phyloP scores from a whole-genome alignment of 92 coral and sea anemone species.

The Umimayanthus kanabou region DNA sequence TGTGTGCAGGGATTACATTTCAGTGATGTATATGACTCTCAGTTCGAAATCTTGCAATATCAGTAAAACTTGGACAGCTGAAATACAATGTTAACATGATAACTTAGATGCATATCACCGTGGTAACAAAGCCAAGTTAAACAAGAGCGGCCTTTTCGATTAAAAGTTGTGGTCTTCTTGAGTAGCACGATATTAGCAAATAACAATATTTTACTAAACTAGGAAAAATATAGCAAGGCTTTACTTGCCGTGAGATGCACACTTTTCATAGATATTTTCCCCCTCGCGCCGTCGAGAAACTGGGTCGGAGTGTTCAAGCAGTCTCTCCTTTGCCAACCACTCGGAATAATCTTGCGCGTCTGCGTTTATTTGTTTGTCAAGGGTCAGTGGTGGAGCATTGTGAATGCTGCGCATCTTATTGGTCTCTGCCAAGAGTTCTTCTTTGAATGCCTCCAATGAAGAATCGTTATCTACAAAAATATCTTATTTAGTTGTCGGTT shows the following conservation, averaged over 20 bases:
- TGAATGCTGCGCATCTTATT: slow-evolving; percentile 30
- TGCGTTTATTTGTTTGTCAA: slow-evolving; percentile 16
- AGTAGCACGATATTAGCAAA: no score
- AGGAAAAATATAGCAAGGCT: not conserved
- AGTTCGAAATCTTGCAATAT: no score
- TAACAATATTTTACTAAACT: not conserved
- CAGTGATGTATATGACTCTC: no score
- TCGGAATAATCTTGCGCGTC: slow-evolving; percentile 10
- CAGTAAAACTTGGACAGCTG: no score
- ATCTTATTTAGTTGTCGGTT: not conserved
- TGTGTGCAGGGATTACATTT: no score
- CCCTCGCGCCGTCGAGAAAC: slow-evolving; percentile 16
- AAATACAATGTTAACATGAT: no score
- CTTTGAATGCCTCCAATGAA: slow-evolving; percentile 4
- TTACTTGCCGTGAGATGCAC: slow-evolving; percentile 31
- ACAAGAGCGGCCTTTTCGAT: no score
- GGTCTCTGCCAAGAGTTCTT: not conserved
- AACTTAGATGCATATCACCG: no score
- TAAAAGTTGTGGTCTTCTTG: no score
- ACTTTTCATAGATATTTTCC: slow-evolving; percentile 32
- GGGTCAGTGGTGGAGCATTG: slow-evolving; percentile 13
- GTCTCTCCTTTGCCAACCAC: slow-evolving; percentile 23
- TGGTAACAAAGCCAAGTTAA: no score
- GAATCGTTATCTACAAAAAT: slow-evolving; percentile 9
- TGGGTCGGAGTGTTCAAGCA: slow-evolving; percentile 40